These are phyloP conservation scores for Rhimphoctona megacephalus DNA, from an alignment of 2,888 invertebrate species.

Conservation along the genomic window DNA sequence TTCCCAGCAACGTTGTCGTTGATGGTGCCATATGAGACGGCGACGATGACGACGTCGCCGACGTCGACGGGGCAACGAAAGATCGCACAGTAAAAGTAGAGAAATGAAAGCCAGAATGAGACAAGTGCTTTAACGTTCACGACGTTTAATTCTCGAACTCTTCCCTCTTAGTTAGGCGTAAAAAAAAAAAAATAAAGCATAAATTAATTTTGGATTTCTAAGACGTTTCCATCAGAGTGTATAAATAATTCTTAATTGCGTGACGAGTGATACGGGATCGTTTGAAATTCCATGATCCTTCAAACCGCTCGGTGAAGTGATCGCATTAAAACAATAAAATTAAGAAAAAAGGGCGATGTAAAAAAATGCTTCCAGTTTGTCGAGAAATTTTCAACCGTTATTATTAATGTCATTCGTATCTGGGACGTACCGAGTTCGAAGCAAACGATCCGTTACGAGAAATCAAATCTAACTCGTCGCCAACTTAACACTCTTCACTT, in stretches of 20 bases:
- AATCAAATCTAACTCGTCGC: slow-evolving; percentile 35
- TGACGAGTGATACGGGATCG: background rate
- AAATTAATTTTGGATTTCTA: background rate
- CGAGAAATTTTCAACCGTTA: slow-evolving; percentile 38
- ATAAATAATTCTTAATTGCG: background rate
- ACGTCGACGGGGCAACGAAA: slow-evolving; percentile 32
- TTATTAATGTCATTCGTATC: slow-evolving; percentile 41
- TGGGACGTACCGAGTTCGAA: slow-evolving; percentile 12
- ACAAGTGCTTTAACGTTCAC: slow-evolving; percentile 36
- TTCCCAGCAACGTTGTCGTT: slow-evolving; percentile 44
- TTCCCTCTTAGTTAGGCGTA: background rate
- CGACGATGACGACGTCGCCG: slow-evolving; percentile 53
- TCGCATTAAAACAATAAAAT: background rate
- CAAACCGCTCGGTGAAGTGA: background rate
- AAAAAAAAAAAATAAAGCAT: slow-evolving; percentile 6
- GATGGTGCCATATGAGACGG: slow-evolving; percentile 28
- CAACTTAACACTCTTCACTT: background rate
- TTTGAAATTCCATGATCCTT: background rate
- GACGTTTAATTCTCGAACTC: slow-evolving; percentile 8
- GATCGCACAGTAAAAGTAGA: slow-evolving; percentile 41
- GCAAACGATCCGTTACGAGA: slow-evolving; percentile 44
- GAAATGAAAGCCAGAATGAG: slow-evolving; percentile 37
- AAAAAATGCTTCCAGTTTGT: slow-evolving; percentile 15
- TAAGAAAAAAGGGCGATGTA: background rate
- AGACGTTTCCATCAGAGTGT: background rate